phyloP scores from a whole-genome alignment of 2,888 invertebrate species.

The Axea sp. region DNA sequence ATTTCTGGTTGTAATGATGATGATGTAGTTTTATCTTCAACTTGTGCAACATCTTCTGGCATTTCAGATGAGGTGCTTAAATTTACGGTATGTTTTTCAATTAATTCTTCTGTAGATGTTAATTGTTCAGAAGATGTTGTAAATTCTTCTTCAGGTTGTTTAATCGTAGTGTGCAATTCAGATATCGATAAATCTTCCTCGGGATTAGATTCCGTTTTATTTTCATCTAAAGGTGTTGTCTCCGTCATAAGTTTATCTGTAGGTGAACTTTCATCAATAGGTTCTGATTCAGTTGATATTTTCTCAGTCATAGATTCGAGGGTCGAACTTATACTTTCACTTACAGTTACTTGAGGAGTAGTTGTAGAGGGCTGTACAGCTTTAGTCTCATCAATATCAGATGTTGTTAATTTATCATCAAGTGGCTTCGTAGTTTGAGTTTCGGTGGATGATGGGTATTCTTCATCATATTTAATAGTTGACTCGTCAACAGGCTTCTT shows the following conservation, averaged over 20 bases:
- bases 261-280: constrained; percentile 62
- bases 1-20: constrained; percentile 8
- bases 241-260: too few relatives aligned
- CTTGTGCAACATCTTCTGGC: not conserved
- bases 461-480: constrained; percentile 44
- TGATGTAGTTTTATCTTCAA: not conserved
- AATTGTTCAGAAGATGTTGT: too few relatives aligned
- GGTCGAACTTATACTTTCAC: too few relatives aligned
- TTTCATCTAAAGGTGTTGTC: constrained; percentile 36
- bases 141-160: too few relatives aligned
- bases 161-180: too few relatives aligned
- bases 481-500: constrained; percentile 37
- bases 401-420: constrained; percentile 16
- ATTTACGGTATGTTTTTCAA: too few relatives aligned
- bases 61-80: too few relatives aligned
- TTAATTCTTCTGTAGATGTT: too few relatives aligned
- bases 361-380: constrained; percentile 43
- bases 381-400: constrained; percentile 42
- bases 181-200: constrained; percentile 7
- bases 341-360: too few relatives aligned
- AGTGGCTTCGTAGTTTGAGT: constrained; percentile 6
- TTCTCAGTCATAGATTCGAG: constrained; percentile 31
- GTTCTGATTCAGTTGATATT: constrained; percentile 17
- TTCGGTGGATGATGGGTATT: constrained; percentile 14
- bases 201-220: constrained; percentile 22